Base-by-base conservation (phyloP, 2,797 vertebrate species). In the Margarornis squamiger region DNA sequence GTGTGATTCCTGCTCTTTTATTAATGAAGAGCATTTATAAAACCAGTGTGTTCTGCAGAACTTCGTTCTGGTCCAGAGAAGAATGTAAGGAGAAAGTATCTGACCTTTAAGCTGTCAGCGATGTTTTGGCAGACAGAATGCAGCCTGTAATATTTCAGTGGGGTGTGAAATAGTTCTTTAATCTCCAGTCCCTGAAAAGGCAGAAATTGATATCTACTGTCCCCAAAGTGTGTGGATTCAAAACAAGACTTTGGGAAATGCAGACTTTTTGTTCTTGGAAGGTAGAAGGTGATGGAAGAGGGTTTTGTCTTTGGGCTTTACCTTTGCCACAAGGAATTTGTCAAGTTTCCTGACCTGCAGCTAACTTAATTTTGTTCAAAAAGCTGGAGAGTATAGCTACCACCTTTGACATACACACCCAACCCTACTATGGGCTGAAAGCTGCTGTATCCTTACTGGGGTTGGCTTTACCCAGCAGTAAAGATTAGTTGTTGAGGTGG, bases 391-490 rank as follows among this genome's bases (percentile, higher is more conserved):
- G 7, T 4, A 7, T 24, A 78, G 8, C 10, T 81, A 2, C 18
- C 55, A 29, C 14, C 7, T 83, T 74, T 13, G 63, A 68, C 26
- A 8, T 12, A 29, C 1, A 3, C 6, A 32, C 62, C 22, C 39
- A n/a, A 4, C 10, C 14, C 19, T 70, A 0, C 1, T 3, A 3
- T 5, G 21, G 41, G 23, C 18, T 52, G 43, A 46, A 79, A 57
- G 2, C 34, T 76, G 30, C 32, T 67, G 3, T 71, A 4, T 59
- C 29, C 41, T 54, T 21, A 0, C 19, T 43, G 10, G 3, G 6
- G 20, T 65, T 29, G 14, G 27, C 14, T 66, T 36, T 30, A 41
- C 29, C 38, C 34, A 90, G 27, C 36, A 62, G 36, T 36, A 23
- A 34, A 39, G 32, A 6, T 51, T 75, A 6, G 62, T 95, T 88